These are phyloP conservation scores for Pitangus sulphuratus DNA, from an alignment of 2,797 vertebrate genomes.

Conservation along the genomic window DNA sequence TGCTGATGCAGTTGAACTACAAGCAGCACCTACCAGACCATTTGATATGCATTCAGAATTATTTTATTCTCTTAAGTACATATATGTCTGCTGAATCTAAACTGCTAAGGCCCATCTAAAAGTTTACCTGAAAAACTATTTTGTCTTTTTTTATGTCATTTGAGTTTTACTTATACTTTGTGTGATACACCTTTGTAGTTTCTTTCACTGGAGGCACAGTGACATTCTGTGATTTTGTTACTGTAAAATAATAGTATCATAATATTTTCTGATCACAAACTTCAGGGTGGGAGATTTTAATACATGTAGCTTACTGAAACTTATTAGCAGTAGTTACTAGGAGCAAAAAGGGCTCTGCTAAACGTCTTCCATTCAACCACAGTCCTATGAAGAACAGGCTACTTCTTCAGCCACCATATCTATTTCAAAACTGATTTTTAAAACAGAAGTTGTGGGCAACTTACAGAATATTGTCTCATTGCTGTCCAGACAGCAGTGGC, in stretches of 20 bases:
- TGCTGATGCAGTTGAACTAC: slow-evolving; percentile 27
- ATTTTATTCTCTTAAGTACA: background rate
- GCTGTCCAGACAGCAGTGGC: background rate
- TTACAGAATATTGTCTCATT: background rate
- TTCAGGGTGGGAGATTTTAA: background rate
- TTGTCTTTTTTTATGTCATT: slow-evolving; percentile 27
- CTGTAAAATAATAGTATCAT: background rate
- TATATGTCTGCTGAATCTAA: slow-evolving; percentile 22
- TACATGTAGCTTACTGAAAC: background rate
- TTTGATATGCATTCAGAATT: slow-evolving; percentile 45
- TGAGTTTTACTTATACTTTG: slow-evolving; percentile 38
- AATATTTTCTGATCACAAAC: background rate
- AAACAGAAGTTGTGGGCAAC: background rate
- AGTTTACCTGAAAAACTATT: slow-evolving; percentile 41
- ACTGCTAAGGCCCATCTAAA: slow-evolving; percentile 38
- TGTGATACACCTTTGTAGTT: background rate
- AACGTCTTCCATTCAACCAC: background rate
- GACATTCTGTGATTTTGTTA: slow-evolving; percentile 32
- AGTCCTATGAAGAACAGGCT: background rate
- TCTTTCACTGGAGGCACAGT: background rate
- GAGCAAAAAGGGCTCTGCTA: slow-evolving; percentile 10
- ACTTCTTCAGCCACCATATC: background rate
- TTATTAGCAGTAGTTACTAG: background rate
- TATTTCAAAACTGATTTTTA: slow-evolving; percentile 21
- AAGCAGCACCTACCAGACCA: background rate